These are phyloP conservation scores for Buathra laborator DNA, from an alignment of 2,888 invertebrate species.

Conservation along the genomic window DNA sequence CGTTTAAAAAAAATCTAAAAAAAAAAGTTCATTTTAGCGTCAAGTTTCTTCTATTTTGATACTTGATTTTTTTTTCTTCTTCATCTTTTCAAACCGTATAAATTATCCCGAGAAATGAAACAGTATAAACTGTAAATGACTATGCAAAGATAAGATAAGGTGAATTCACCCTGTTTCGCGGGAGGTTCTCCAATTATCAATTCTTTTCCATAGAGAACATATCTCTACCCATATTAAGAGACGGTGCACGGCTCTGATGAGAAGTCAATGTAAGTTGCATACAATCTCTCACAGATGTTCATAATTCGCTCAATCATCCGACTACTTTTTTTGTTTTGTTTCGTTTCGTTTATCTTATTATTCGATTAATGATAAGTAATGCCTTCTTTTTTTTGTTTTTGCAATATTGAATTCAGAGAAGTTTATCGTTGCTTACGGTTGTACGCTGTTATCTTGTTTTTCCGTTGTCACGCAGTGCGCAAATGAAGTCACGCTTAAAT, in stretches of 20 bases:
- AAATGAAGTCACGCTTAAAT: constrained; percentile 60
- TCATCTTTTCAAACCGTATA: not conserved
- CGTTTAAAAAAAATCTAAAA: not conserved
- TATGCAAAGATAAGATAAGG: constrained; percentile 43
- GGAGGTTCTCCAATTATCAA: constrained; percentile 74
- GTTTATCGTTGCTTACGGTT: constrained; percentile 56
- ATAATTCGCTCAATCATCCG: constrained; percentile 66
- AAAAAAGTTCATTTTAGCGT: constrained; percentile 20
- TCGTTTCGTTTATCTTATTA: constrained; percentile 42
- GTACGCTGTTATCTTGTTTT: constrained; percentile 67
- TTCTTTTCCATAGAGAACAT: constrained; percentile 84
- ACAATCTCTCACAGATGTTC: constrained; percentile 74
- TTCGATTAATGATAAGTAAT: constrained; percentile 54
- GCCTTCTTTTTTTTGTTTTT: constrained; percentile 27
- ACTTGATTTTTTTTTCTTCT: not conserved
- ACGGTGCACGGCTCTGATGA: constrained; percentile 81
- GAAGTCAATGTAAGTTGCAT: constrained; percentile 82
- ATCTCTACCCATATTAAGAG: constrained; percentile 82
- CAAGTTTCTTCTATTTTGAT: constrained; percentile 12
- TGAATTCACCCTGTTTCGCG: constrained; percentile 57
- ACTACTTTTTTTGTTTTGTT: constrained; percentile 33
- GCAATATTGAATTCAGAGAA: constrained; percentile 39
- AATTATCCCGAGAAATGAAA: constrained; percentile 18
- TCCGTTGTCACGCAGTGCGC: constrained; percentile 61
- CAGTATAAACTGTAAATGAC: not conserved